These are phyloP conservation scores for Ptilorrhoa leucosticta DNA, from an alignment of 2,113 vertebrate species.

Conservation along the genomic window DNA sequence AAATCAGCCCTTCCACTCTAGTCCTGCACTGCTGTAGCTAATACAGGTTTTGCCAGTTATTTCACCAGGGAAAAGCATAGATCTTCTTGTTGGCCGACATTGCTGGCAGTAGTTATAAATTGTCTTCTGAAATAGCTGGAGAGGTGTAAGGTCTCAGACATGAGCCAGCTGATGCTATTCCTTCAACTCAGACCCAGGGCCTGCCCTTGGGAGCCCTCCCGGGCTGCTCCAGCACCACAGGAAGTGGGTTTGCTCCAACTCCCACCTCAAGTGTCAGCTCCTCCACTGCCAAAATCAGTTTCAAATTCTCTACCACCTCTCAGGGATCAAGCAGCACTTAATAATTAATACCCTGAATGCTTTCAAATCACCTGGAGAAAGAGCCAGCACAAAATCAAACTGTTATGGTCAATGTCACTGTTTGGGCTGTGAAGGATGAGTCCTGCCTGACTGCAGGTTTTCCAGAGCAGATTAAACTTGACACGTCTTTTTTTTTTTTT, in stretches of 20 bases:
- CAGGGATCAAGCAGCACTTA: background rate
- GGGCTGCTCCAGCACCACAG: rapidly evolving
- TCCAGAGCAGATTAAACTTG: background rate
- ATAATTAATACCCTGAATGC: background rate
- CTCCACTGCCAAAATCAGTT: background rate
- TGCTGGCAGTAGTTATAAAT: slow-evolving; percentile 29
- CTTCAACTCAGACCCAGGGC: background rate
- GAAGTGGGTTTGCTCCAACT: background rate
- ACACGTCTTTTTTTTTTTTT: background rate
- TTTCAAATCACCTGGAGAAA: background rate
- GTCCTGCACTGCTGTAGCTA: background rate
- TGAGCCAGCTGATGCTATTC: background rate
- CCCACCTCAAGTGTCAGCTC: background rate
- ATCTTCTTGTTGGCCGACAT: background rate
- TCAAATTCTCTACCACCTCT: background rate
- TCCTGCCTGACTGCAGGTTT: background rate
- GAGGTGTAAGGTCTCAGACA: background rate
- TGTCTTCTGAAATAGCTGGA: slow-evolving; percentile 22
- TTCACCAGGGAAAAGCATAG: background rate
- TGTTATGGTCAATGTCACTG: background rate
- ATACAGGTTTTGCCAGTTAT: background rate
- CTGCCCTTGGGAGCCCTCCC: background rate
- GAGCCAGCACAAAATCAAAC: background rate
- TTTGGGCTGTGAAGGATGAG: background rate
- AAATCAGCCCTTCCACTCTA: background rate